Base-by-base conservation (phyloP, 1,140 invertebrate species). In the Berghia stephanieae region DNA sequence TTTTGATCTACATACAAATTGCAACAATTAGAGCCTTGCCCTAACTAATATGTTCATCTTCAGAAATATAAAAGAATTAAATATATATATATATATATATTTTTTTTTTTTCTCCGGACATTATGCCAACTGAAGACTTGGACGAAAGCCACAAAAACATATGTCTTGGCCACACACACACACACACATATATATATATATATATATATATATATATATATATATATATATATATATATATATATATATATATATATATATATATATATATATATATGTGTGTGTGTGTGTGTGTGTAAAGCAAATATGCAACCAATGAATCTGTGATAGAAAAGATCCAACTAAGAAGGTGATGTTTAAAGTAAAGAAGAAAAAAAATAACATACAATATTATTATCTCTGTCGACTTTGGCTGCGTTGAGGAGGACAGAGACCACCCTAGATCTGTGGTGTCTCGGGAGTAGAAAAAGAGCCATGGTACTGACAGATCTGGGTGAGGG, bases 391-490 rank as follows among this genome's bases (percentile, higher is more conserved):
- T 84, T 83, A 27, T 83, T 78, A 79, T 88, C 87, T 77, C 86
- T 85, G 76, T 89, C 87, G 4, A 89, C 69, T 77, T 89, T 89
- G 24, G 87, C 83, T 72, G 87, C 87, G 77, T 82, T 84, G 6
- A 89, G 69, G 43, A 89, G 77, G 18, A 89, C 71, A 52, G 79
- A 84, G 63, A 86, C 83, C 16, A 88, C 81, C 16, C 72, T 73
- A 79, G 85, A 86, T 3, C 87, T 79, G 10, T 85, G 76, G 73
- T 83, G 79, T 63, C 81, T 75, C 27, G 88, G 85, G 27, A 89
- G 77, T 34, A 88, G 70, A 75, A 89, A 89, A 55, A 88, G 60
- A 46, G 88, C 85, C 83, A 89, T 87, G 38, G 84, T 84, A 44
- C 83, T 79, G 24, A 87, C 83, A 77, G 82, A 82, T 49, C 87